phyloP scores from a whole-genome alignment of 53 echinoderm and acorn worm genomes.

The Temnopleurus reevesii region DNA sequence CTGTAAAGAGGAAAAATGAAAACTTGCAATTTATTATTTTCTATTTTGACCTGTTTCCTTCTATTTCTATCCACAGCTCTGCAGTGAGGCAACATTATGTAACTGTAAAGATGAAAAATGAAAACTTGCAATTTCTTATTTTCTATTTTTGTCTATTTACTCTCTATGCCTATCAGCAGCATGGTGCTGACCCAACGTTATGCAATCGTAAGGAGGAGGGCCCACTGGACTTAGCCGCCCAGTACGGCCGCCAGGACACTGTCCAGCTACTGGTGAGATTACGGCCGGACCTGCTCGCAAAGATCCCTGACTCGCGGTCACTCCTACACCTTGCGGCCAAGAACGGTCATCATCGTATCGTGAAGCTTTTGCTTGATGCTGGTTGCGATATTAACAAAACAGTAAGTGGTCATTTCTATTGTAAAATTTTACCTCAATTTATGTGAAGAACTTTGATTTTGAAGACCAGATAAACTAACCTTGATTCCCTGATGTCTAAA shows the following conservation, averaged over 20 bases:
- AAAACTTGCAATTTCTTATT: neutral
- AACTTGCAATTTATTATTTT: too few relatives aligned
- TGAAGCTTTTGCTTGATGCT: conserved; percentile 76
- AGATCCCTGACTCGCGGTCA: conserved; percentile 69
- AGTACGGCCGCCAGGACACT: conserved; percentile 87
- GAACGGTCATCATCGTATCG: conserved; percentile 85
- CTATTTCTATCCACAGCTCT: too few relatives aligned
- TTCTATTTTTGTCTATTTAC: neutral
- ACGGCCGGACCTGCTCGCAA: conserved; percentile 70
- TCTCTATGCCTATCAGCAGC: conserved; percentile 52
- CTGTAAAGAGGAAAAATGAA: too few relatives aligned
- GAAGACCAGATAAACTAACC: too few relatives aligned
- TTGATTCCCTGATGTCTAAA: too few relatives aligned
- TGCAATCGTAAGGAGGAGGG: conserved; percentile 89
- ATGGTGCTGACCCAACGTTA: conserved; percentile 85
- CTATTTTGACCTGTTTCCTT: too few relatives aligned
- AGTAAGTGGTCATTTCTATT: too few relatives aligned
- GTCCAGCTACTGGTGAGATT: conserved; percentile 76
- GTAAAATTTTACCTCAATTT: too few relatives aligned
- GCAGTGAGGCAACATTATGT: too few relatives aligned
- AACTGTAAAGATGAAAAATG: too few relatives aligned
- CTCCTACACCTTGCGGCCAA: conserved; percentile 89
- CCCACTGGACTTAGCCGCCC: conserved; percentile 86
- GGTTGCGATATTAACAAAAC: conserved; percentile 92
- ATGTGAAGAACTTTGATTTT: too few relatives aligned